Evolutionary conservation across 2,888 invertebrate genomes (phyloP), one percentile per base, ranked within the genome.

Genomic region (Ichneumoninae sp.): DNA sequence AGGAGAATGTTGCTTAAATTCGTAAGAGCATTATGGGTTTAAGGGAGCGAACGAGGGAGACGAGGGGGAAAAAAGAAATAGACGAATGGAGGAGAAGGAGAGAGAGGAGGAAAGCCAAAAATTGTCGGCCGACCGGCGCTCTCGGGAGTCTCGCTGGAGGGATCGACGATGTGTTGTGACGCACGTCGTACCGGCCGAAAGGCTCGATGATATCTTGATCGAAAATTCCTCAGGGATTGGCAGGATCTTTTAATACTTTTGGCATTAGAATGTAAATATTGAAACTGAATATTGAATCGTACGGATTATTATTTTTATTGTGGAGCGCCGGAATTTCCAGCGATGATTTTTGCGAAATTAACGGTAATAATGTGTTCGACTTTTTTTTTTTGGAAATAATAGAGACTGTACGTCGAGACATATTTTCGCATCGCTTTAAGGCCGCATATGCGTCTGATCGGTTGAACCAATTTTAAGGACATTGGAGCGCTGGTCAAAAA

Each of bases 1-100:
- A 76, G 84, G 85, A 79, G 85, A 86, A 88, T 57, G 57, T 57
- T 87, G 87, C 87, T 88, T 87, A 87, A 88, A 87, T 57, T 83
- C 86, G 85, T 87, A 87, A 89, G 88, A 89, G 86, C 87, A 89
- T 89, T 88, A 89, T 86, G 81, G 83, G 87, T 86, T 88, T 87
- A 85, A 66, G 84, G 73, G 70, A 87, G 84, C 69, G 74, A 69
- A 77, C 65, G 63, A 83, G 66, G 68, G 47, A 74, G 80, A 70
- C 69, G 60, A 65, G 47, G 36, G 73, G 78, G 54, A 69, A 70
- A 79, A 76, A 80, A 82, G 69, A 81, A 70, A 75, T 75, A 75
- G 57, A 75, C 10, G 60, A 66, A 68, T 3, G 19, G 36, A n/a
- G 74, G 60, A 71, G 65, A 57, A 63, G 47, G 70, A 44, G 10